Evolutionary conservation across 1,140 invertebrate genomes (phyloP).

Genomic region (Arion vulgaris): DNA sequence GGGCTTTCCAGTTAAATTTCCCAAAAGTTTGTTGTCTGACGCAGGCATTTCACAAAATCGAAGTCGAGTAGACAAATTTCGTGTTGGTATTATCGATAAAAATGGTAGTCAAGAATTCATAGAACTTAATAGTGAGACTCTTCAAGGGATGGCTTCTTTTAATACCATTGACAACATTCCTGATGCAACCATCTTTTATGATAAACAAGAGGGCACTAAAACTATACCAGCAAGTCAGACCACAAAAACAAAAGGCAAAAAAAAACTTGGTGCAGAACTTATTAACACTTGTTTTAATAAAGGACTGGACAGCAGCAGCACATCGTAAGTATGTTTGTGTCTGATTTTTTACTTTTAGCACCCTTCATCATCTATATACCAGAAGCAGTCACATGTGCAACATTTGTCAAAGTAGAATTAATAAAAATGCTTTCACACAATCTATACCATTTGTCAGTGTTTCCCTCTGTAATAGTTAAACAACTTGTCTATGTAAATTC

Average conservation of each 20-base stretch:
- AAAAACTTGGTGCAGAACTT: neutral
- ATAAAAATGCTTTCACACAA: too few species aligned
- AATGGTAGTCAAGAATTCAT: slow-evolving; percentile 32
- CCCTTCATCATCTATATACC: too few species aligned
- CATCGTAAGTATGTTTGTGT: neutral
- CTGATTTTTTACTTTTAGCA: too few species aligned
- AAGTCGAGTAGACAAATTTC: slow-evolving; percentile 3
- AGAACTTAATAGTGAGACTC: slow-evolving; percentile 24
- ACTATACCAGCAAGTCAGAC: neutral
- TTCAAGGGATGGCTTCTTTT: slow-evolving; percentile 1
- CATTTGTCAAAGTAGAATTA: too few species aligned
- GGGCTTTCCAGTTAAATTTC: slow-evolving; percentile 26
- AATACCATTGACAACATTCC: neutral
- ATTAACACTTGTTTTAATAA: neutral
- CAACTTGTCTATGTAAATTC: too few species aligned
- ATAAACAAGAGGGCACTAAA: neutral
- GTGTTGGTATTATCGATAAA: slow-evolving; percentile 31
- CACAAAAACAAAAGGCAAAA: neutral
- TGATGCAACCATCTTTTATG: neutral
- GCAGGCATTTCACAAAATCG: neutral
- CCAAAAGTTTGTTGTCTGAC: slow-evolving; percentile 5
- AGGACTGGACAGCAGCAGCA: neutral
- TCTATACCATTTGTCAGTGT: too few species aligned
- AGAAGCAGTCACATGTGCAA: too few species aligned
- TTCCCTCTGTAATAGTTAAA: too few species aligned